Percentiles rank a stretch among this genome's conserved stretches.
These are phyloP conservation scores for Antheraea assamensis DNA, from an alignment of 2,888 invertebrate genomes.

Conservation along the genomic window DNA sequence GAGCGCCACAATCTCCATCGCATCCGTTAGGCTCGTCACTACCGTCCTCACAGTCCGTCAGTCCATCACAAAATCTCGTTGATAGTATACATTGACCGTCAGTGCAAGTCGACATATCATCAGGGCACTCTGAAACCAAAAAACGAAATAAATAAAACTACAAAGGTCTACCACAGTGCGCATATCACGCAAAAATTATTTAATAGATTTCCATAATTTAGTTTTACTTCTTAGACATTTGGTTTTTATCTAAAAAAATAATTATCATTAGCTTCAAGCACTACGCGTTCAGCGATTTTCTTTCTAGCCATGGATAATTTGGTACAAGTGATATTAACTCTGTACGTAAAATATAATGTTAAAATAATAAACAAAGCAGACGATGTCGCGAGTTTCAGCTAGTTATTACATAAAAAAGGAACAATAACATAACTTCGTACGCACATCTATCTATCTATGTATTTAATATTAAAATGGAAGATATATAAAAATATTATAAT, in stretches of 20 bases:
- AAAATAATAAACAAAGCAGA: too few species aligned
- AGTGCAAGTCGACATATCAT: constrained; percentile 80
- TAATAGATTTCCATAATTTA: too few species aligned
- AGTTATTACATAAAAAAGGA: not conserved
- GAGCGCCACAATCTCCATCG: constrained; percentile 78
- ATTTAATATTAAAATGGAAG: not conserved
- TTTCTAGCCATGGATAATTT: too few species aligned
- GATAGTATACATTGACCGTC: constrained; percentile 85
- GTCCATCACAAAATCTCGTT: constrained; percentile 86
- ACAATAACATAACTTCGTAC: not conserved
- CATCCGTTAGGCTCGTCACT: constrained; percentile 86
- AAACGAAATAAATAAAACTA: not conserved
- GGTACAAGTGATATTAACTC: too few species aligned
- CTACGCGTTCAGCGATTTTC: too few species aligned
- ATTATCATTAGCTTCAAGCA: too few species aligned
- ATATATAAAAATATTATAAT: constrained; percentile 1
- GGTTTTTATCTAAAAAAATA: too few species aligned
- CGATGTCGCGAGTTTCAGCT: too few species aligned
- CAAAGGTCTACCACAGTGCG: not conserved
- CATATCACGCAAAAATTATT: too few species aligned
- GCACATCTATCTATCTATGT: not conserved
- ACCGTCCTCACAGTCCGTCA: constrained; percentile 84
- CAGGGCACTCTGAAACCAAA: constrained; percentile 67
- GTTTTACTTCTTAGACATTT: too few species aligned
- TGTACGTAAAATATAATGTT: too few species aligned